These are phyloP conservation scores for Lycia hirtaria DNA, from an alignment of 2,888 invertebrate genomes.

Conservation along the genomic window DNA sequence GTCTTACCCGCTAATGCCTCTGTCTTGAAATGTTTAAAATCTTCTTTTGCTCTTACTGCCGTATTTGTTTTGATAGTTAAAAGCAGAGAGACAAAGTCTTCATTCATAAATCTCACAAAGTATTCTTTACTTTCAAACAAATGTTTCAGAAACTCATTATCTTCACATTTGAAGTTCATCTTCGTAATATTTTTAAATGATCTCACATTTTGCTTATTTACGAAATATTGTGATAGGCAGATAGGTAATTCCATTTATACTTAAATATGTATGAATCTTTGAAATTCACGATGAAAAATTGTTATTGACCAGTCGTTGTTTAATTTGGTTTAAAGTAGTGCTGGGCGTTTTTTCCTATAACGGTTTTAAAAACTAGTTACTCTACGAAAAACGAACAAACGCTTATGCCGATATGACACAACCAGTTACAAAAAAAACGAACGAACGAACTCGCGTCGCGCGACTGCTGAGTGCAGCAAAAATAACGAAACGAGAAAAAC, in stretches of 20 bases:
- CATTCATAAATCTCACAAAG: slow-evolving; percentile 51
- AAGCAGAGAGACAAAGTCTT: slow-evolving; percentile 52
- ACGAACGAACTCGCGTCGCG: too few relatives aligned
- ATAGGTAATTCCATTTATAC: slow-evolving; percentile 55
- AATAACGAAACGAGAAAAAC: too few relatives aligned
- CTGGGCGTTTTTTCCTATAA: too few relatives aligned
- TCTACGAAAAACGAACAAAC: too few relatives aligned
- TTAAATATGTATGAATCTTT: too few relatives aligned
- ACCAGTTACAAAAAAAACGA: too few relatives aligned
- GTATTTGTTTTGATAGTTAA: slow-evolving; percentile 57
- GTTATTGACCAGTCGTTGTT: too few relatives aligned
- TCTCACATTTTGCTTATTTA: slow-evolving; percentile 74
- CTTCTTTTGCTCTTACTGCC: slow-evolving; percentile 52
- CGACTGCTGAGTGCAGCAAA: too few relatives aligned
- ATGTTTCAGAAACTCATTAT: slow-evolving; percentile 45
- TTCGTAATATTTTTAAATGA: slow-evolving; percentile 60
- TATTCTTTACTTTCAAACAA: slow-evolving; percentile 52
- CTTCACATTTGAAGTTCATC: slow-evolving; percentile 44
- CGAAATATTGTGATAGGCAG: slow-evolving; percentile 69
- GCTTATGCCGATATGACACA: too few relatives aligned
- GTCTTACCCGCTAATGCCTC: slow-evolving; percentile 31
- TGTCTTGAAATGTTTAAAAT: slow-evolving; percentile 62
- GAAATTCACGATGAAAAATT: not conserved
- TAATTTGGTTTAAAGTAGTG: too few relatives aligned
- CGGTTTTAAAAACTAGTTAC: too few relatives aligned